phyloP scores from a whole-genome alignment of 2,888 invertebrate species.

The Entomobrya proxima region DNA sequence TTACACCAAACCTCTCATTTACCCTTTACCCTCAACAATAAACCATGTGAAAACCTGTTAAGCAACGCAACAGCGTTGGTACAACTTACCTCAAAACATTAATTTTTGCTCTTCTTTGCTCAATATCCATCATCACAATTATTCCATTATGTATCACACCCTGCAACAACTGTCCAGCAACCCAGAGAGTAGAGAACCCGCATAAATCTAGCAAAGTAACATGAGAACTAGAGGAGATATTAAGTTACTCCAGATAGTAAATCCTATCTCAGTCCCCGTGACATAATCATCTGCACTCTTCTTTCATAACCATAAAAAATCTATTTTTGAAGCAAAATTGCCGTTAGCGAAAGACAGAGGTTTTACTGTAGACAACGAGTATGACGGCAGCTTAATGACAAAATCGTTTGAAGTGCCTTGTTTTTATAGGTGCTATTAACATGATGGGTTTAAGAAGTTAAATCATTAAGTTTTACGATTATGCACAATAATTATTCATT shows the following conservation, averaged over 20 bases:
- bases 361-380: neutral
- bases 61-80: too few species aligned
- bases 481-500: neutral
- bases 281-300: neutral
- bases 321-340: too few species aligned
- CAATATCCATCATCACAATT: neutral
- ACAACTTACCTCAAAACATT: too few species aligned
- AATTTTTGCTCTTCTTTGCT: too few species aligned
- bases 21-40: too few species aligned
- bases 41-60: too few species aligned
- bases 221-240: neutral
- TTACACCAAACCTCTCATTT: too few species aligned
- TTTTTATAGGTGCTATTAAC: neutral
- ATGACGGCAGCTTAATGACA: neutral
- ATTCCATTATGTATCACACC: neutral
- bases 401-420: neutral
- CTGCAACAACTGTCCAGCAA: neutral
- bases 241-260: neutral
- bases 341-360: too few species aligned
- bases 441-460: neutral
- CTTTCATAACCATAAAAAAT: too few species aligned
- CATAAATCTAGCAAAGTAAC: neutral
- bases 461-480: slow-evolving; percentile 6
- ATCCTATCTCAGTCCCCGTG: neutral
- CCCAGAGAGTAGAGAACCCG: neutral